Conservation (phyloP, 35 echinoderm and acorn worm species). For the Ptychodera flava region DNA sequence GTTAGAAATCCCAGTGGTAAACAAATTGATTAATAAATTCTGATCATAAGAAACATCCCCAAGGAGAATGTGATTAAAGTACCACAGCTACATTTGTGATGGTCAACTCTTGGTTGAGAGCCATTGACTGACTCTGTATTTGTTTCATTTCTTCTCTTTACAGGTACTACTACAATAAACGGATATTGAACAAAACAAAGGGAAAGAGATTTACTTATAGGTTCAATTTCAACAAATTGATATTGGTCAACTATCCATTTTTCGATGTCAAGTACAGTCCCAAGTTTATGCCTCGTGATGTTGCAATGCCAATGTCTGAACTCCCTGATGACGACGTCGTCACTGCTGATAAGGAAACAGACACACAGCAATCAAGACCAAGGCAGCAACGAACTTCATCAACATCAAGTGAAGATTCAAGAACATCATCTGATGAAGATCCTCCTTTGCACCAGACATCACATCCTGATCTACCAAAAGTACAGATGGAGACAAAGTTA, state of each 20-base stretch:
- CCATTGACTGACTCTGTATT: too few species aligned
- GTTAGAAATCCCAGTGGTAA: too few species aligned
- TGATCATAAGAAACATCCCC: too few species aligned
- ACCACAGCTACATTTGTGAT: too few species aligned
- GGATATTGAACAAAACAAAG: slow-evolving; percentile 95
- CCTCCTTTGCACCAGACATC: background rate
- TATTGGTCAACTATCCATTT: slow-evolving; percentile 92
- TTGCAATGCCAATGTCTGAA: slow-evolving; percentile 23
- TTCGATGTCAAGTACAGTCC: slow-evolving; percentile 85
- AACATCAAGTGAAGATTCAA: background rate
- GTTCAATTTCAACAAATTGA: slow-evolving; percentile 96
- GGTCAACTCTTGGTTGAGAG: too few species aligned
- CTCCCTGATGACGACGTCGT: slow-evolving; percentile 30
- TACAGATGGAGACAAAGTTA: background rate
- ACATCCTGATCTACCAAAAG: background rate
- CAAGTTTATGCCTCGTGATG: slow-evolving; percentile 32
- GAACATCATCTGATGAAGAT: background rate
- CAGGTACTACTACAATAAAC: slow-evolving; percentile 99
- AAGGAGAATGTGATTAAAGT: too few species aligned
- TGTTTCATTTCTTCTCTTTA: slow-evolving; percentile 18
- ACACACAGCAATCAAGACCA: background rate
- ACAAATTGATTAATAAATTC: too few species aligned
- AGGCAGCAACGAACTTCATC: background rate
- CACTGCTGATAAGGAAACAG: slow-evolving; percentile 33
- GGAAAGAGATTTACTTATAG: slow-evolving; percentile 98